Conservation (phyloP, 2,888 invertebrate species). For the Nezara viridula region DNA sequence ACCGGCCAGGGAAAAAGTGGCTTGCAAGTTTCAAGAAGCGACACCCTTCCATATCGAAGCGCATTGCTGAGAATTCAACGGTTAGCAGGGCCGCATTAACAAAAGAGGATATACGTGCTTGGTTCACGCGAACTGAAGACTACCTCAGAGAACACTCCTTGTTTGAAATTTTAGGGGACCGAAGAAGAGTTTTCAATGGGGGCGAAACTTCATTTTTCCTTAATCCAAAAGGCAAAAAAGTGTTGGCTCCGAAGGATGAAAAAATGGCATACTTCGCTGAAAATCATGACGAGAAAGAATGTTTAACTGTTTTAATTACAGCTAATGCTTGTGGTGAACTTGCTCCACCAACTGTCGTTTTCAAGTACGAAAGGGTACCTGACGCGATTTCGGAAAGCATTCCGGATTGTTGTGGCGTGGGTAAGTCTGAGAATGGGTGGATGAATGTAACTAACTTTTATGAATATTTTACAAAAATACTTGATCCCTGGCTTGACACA, state of each 20-base stretch:
- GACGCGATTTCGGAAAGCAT: slow-evolving; percentile 62
- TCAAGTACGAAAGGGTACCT: slow-evolving; percentile 64
- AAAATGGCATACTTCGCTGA: slow-evolving; percentile 66
- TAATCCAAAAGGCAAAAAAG: slow-evolving; percentile 67
- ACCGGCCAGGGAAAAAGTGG: neutral
- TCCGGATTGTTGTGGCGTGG: slow-evolving; percentile 64
- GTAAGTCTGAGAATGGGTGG: slow-evolving; percentile 64
- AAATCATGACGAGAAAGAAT: slow-evolving; percentile 67
- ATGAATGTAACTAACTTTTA: slow-evolving; percentile 64
- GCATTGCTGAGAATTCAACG: slow-evolving; percentile 67
- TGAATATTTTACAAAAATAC: slow-evolving; percentile 63
- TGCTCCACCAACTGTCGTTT: slow-evolving; percentile 64
- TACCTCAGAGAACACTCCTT: slow-evolving; percentile 66
- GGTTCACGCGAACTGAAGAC: slow-evolving; percentile 67
- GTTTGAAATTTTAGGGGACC: slow-evolving; percentile 66
- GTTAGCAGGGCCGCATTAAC: slow-evolving; percentile 66
- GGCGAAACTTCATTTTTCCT: slow-evolving; percentile 68
- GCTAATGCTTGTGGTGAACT: slow-evolving; percentile 66
- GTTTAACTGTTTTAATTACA: slow-evolving; percentile 66
- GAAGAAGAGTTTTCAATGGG: slow-evolving; percentile 67
- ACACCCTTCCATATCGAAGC: slow-evolving; percentile 64
- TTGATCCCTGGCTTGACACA: slow-evolving; percentile 64
- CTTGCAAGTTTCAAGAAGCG: slow-evolving; percentile 43
- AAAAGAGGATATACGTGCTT: slow-evolving; percentile 66
- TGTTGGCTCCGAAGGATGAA: slow-evolving; percentile 67